Conservation (phyloP, 35 echinoderm and acorn worm genomes). For the Antedon bifida region DNA sequence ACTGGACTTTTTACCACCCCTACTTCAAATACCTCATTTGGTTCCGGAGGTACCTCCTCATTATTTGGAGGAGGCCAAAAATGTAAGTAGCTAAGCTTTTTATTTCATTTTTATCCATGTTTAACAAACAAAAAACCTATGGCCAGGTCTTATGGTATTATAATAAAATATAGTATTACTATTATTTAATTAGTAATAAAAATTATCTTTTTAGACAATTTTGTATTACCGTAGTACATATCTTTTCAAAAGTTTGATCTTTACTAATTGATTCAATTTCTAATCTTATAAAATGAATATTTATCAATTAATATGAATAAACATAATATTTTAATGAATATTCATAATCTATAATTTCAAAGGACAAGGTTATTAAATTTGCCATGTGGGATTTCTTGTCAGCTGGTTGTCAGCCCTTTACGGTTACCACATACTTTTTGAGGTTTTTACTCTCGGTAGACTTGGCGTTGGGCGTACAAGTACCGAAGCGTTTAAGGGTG, state of each 20-base stretch:
- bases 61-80: background rate
- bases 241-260: no score
- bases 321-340: background rate
- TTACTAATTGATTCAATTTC: no score
- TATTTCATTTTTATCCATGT: no score
- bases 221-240: no score
- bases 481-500: background rate
- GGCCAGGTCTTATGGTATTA: no score
- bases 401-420: background rate
- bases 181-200: no score
- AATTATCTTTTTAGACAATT: no score
- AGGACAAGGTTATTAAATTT: background rate
- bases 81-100: background rate
- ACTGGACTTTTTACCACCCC: background rate
- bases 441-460: background rate
- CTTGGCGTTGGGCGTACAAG: background rate
- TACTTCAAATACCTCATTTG: background rate
- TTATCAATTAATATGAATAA: background rate
- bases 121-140: no score
- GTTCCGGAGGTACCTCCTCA: background rate
- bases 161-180: no score
- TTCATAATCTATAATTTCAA: background rate
- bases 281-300: no score
- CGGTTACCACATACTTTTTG: background rate
- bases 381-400: background rate